Evolutionary conservation across 2,888 invertebrate species (phyloP), one percentile per base, ranked within the genome.

Genomic region (Spodoptera exigua): DNA sequence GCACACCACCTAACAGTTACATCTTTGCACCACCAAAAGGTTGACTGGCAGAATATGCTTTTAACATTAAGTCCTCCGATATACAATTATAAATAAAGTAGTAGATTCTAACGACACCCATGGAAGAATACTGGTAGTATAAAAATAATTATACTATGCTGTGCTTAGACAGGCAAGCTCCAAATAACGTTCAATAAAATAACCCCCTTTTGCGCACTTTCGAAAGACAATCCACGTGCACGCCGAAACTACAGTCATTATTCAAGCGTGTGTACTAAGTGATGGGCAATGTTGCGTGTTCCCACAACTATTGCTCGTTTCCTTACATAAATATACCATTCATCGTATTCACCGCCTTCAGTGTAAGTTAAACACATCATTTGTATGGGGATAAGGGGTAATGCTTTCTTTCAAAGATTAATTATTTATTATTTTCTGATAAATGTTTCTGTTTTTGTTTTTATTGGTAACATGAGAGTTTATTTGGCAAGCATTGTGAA

Each of bases 301-400:
- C 62, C 52, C 52, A 56, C 66, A 47, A 54, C 56, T 54, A 63
- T 58, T 40, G 44, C 35, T 65, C 61, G 53, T 68, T 78, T 67
- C 71, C 75, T 18, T 52, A 53, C 74, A 76, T 76, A 76, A 76
- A 73, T 73, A 53, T 59, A 34, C 61, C 74, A 64, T 76, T 59
- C 61, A 59, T 60, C 54, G 48, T 36, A 51, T 36, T 41, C 49
- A 46, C 52, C 39, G 35, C 39, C 10, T 14, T 27, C 14, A 44
- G 44, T 55, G 40, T 59, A 56, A 62, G 55, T 61, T 59, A 68
- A 61, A 67, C 36, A 55, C 14, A 58, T 54, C 44, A 60, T 40
- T 47, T 61, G 49, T 66, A 40, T 3, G 14, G 52, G 18, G 14
- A 17, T 32, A 18, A 7, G 12, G 36, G 32, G 18, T 45, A 18